A percentile compares a stretch with the other conserved stretches of the same genome.
These are phyloP conservation scores for Synanthedon andrenaeformis DNA, from an alignment of 2,888 invertebrate genomes.

Conservation along the genomic window DNA sequence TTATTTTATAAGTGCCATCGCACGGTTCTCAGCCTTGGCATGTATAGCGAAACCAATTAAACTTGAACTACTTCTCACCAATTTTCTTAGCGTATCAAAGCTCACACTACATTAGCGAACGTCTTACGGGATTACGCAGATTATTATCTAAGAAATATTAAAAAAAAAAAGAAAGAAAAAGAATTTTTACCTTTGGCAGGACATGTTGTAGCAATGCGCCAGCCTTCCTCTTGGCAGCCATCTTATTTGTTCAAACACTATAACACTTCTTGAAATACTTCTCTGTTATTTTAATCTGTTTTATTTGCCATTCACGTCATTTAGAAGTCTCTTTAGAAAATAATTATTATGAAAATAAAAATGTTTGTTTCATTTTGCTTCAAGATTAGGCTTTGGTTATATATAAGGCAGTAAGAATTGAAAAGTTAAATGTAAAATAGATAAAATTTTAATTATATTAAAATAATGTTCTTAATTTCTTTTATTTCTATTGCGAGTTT, in stretches of 20 bases:
- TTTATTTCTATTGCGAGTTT: too few relatives aligned
- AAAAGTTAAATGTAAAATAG: too few relatives aligned
- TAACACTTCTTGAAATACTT: constrained; percentile 53
- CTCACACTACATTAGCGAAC: neutral
- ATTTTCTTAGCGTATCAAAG: neutral
- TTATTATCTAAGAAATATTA: constrained; percentile 1
- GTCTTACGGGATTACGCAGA: neutral
- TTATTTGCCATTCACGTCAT: constrained; percentile 36
- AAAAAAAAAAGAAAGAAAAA: constrained; percentile 2
- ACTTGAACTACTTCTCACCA: neutral
- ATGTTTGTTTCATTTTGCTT: neutral
- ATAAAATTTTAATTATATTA: too few relatives aligned
- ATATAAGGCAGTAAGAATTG: too few relatives aligned
- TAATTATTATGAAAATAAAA: neutral
- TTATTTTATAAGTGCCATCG: constrained; percentile 39
- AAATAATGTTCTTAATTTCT: too few relatives aligned
- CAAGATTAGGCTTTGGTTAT: neutral
- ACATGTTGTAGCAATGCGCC: constrained; percentile 79
- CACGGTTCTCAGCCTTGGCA: constrained; percentile 38
- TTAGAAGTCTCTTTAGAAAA: neutral
- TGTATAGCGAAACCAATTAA: constrained; percentile 1
- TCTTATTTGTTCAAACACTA: constrained; percentile 48
- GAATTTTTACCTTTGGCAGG: constrained; percentile 52
- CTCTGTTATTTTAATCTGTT: constrained; percentile 24
- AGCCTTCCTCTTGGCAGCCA: constrained; percentile 82